These are phyloP conservation scores for Plumapathes pennacea DNA, from an alignment of 92 coral and sea anemone species.

Conservation along the genomic window DNA sequence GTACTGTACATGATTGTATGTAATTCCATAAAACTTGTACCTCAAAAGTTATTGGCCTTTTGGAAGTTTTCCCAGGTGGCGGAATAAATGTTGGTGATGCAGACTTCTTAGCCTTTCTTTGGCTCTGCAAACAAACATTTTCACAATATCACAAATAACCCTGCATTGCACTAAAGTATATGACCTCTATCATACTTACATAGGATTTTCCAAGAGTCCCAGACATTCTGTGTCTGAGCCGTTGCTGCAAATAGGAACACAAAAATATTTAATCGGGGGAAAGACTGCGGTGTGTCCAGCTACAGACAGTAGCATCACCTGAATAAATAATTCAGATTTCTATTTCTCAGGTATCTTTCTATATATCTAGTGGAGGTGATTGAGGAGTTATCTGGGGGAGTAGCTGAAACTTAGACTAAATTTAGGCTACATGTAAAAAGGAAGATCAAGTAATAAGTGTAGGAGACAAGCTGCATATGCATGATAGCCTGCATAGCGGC, in stretches of 20 bases:
- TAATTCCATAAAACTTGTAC: slow-evolving; percentile 18
- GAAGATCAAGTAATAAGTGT: too few relatives aligned
- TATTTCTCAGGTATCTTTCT: too few relatives aligned
- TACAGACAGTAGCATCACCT: too few relatives aligned
- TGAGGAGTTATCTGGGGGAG: too few relatives aligned
- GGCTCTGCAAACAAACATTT: slow-evolving; percentile 17
- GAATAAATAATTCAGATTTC: too few relatives aligned
- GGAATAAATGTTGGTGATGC: slow-evolving; percentile 87
- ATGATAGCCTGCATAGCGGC: too few relatives aligned
- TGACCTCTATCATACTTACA: slow-evolving; percentile 3
- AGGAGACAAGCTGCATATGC: too few relatives aligned
- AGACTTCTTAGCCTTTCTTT: slow-evolving; percentile 61
- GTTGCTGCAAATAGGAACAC: slow-evolving; percentile 13
- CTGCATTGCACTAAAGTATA: neutral
- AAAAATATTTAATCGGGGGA: neutral
- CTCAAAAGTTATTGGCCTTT: slow-evolving; percentile 88
- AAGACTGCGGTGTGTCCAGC: too few relatives aligned
- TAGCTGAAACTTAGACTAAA: too few relatives aligned
- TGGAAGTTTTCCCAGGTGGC: slow-evolving; percentile 89
- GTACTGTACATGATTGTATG: neutral
- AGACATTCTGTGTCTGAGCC: slow-evolving; percentile 15
- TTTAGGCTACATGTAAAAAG: too few relatives aligned
- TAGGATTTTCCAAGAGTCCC: slow-evolving; percentile 19
- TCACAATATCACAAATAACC: neutral
- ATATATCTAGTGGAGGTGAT: too few relatives aligned